Evolutionary conservation across 1,140 invertebrate species (phyloP).

Genomic region (Listronotus oregonensis): DNA sequence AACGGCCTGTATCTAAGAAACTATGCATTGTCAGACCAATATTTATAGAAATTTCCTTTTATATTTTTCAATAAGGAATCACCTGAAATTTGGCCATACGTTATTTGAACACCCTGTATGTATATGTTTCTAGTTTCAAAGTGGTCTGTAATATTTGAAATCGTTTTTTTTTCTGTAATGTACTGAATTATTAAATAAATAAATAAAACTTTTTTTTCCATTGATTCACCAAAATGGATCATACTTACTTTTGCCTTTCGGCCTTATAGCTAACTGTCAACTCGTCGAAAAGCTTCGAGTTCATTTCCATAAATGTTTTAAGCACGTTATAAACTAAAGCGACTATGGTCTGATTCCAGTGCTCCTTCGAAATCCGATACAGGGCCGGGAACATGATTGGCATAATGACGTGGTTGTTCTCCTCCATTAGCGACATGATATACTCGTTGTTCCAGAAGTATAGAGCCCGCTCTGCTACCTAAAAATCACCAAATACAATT

Average conservation of each 20-base stretch:
- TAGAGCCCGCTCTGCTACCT: conserved; percentile 96
- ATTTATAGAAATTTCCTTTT: too few relatives aligned
- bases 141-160: too few relatives aligned
- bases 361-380: conserved; percentile 97
- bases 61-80: too few relatives aligned
- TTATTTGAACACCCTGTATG: too few relatives aligned
- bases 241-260: conserved; percentile 92
- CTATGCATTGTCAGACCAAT: too few relatives aligned
- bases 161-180: too few relatives aligned
- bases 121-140: too few relatives aligned
- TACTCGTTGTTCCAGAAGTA: conserved; percentile 99
- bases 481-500: conserved; percentile 41
- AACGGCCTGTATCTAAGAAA: too few relatives aligned
- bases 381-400: conserved; percentile 96
- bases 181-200: too few relatives aligned
- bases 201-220: too few relatives aligned
- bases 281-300: conserved; percentile 98
- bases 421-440: conserved; percentile 92
- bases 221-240: too few relatives aligned
- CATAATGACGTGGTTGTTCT: conserved; percentile 90
- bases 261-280: conserved; percentile 97
- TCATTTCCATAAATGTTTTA: conserved; percentile 99
- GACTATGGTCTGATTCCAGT: conserved; percentile 99
- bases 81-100: too few relatives aligned
- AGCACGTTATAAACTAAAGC: conserved; percentile 99